Percentiles rank a stretch among this genome's conserved stretches.
phyloP scores from a whole-genome alignment of 2,113 vertebrate genomes.

The Atractosteus spatula region DNA sequence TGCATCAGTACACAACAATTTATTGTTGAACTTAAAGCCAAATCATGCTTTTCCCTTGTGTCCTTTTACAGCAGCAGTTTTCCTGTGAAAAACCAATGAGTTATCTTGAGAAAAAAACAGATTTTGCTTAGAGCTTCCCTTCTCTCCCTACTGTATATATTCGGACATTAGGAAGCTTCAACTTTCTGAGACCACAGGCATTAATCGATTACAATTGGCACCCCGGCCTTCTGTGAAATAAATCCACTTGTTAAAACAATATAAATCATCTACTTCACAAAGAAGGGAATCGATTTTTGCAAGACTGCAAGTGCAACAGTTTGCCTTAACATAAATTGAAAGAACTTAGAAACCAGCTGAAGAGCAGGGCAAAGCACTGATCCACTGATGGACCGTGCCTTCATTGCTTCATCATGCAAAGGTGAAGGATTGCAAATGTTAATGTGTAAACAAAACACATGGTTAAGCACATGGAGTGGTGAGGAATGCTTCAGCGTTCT shows the following conservation, averaged over 20 bases:
- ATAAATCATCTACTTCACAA: slow-evolving; percentile 29
- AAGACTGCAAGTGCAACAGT: slow-evolving; percentile 30
- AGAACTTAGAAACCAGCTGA: too few species aligned
- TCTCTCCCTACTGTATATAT: slow-evolving; percentile 17
- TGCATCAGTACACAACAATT: slow-evolving; percentile 26
- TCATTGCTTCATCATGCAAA: too few species aligned
- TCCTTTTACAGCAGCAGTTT: slow-evolving; percentile 11
- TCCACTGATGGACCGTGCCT: too few species aligned
- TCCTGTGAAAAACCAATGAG: background rate
- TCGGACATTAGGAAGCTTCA: background rate
- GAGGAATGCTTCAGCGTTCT: too few species aligned
- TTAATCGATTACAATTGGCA: slow-evolving; percentile 33
- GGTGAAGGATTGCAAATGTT: too few species aligned
- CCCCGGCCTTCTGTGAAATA: slow-evolving; percentile 33
- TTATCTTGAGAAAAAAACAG: slow-evolving; percentile 33
- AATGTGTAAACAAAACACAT: too few species aligned
- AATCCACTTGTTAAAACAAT: slow-evolving; percentile 40
- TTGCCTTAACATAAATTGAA: background rate
- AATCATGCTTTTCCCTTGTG: slow-evolving; percentile 7
- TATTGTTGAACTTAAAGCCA: slow-evolving; percentile 23
- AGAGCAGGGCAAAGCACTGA: too few species aligned
- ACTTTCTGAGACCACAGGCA: slow-evolving; percentile 23
- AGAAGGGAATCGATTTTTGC: slow-evolving; percentile 39
- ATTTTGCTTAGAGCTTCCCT: slow-evolving; percentile 26
- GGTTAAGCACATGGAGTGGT: too few species aligned